phyloP scores from a whole-genome alignment of 2,888 invertebrate species.

The Acronicta leporina region DNA sequence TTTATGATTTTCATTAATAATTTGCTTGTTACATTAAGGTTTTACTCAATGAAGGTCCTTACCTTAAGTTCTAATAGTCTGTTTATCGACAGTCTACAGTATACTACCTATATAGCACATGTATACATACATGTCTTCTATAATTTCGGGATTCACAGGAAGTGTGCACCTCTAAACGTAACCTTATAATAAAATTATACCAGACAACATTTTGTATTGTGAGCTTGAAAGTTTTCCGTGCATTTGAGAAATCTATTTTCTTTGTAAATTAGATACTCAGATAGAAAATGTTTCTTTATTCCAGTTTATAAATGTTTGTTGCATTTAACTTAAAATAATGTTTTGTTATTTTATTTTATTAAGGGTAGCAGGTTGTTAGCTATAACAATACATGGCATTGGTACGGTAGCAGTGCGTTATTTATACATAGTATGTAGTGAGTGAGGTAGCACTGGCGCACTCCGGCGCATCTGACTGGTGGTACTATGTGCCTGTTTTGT shows the following conservation, averaged over 20 bases:
- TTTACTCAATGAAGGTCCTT: conserved; percentile 16
- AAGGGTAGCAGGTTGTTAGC: conserved; percentile 14
- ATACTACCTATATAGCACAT: too few relatives aligned
- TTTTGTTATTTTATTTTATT: conserved; percentile 15
- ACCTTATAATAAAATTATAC: too few relatives aligned
- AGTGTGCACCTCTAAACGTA: background rate
- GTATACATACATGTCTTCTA: too few relatives aligned
- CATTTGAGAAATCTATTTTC: background rate
- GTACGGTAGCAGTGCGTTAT: conserved; percentile 45
- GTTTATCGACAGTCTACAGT: conserved; percentile 3
- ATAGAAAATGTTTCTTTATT: too few relatives aligned
- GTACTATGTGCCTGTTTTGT: conserved; percentile 71
- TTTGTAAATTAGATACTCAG: background rate
- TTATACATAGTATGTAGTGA: conserved; percentile 48
- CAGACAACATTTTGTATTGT: too few relatives aligned
- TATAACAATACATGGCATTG: conserved; percentile 36
- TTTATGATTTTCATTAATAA: conserved; percentile 28
- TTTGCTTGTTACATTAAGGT: conserved; percentile 21
- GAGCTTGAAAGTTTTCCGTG: background rate
- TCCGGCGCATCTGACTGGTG: conserved; percentile 69
- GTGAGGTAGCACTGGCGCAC: conserved; percentile 39
- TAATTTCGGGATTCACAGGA: background rate
- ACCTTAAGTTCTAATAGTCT: conserved; percentile 2
- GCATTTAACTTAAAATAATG: conserved; percentile 3
- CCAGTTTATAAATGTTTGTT: too few relatives aligned